Base-by-base conservation (phyloP, 2,888 invertebrate genomes). In the Callosobruchus maculatus region DNA sequence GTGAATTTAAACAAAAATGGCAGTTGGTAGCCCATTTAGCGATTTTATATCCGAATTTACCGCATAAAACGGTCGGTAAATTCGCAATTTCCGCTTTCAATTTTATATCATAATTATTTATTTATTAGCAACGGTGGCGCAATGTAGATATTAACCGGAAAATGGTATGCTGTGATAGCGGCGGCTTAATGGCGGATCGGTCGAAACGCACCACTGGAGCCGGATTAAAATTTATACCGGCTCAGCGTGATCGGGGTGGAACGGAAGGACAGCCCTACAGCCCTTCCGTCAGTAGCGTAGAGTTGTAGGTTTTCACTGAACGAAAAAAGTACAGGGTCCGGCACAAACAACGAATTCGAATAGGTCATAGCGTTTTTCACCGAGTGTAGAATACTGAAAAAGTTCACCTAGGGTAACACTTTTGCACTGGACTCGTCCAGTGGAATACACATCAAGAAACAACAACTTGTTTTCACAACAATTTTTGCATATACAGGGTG, bases 31-130 rank as follows among this genome's bases (percentile, higher is more conserved):
- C 3, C 49, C 49, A 49, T 49, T 49, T 49, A 49, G 49, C 49
- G 49, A 49, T 49, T 49, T 49, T 49, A 49, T 49, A 49, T 49
- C 49, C 13, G 49, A 49, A 49, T 49, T 49, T 49, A 49, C 49
- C 49, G 49, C 49, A 49, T 79, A 79, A n/a, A 49, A 49, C 49
- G 49, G 49, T 49, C 49, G 49, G 49, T 49, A 49, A 81, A 80
- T 81, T 79, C 74, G 80, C 80, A 82, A 82, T 82, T 82, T 82
- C 81, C 80, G 79, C 75, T 78, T 78, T 78, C 75, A 79, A 79
- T 81, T 80, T 78, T 79, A 74, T 76, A 76, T 76, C 78, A 74
- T 74, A 78, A 79, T 79, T 77, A 79, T 76, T 78, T 78, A 77
- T 78, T 78, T 76, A 75, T 74, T 73, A 73, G 68, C 70, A 18